phyloP scores from a whole-genome alignment of 2,797 vertebrate genomes.

The Liparis tanakae region DNA sequence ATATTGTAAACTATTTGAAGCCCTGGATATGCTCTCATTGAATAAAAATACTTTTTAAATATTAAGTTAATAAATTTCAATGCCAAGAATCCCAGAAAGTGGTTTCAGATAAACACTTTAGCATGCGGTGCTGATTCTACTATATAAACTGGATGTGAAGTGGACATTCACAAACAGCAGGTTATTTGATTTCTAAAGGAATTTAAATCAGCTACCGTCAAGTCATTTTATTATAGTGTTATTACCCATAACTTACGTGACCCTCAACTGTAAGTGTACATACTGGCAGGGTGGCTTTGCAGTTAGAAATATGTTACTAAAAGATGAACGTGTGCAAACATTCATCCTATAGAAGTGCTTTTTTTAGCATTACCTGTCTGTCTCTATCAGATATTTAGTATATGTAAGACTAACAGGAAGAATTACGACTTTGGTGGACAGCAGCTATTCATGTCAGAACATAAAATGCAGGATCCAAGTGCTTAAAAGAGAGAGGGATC shows the following conservation, averaged over 20 bases:
- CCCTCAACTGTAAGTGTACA: not conserved
- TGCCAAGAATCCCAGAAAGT: not conserved
- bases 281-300: not conserved
- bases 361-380: not conserved
- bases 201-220: not conserved
- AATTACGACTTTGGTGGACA: not conserved
- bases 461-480: not conserved
- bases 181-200: not conserved
- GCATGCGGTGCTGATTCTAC: not conserved
- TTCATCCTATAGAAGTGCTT: not conserved
- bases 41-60: not conserved
- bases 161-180: not conserved
- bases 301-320: conserved; percentile 5
- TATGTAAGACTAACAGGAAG: not conserved
- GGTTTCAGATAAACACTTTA: not conserved
- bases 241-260: conserved; percentile 1
- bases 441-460: not conserved
- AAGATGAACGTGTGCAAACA: conserved; percentile 32
- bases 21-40: not conserved
- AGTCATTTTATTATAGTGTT: not conserved
- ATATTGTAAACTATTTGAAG: not conserved
- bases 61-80: not conserved
- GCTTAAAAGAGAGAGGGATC: conserved; percentile 12
- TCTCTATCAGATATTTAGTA: conserved; percentile 3
- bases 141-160: not conserved